These are phyloP conservation scores for Aphidius colemani DNA, from an alignment of 2,888 invertebrate species.

Conservation along the genomic window DNA sequence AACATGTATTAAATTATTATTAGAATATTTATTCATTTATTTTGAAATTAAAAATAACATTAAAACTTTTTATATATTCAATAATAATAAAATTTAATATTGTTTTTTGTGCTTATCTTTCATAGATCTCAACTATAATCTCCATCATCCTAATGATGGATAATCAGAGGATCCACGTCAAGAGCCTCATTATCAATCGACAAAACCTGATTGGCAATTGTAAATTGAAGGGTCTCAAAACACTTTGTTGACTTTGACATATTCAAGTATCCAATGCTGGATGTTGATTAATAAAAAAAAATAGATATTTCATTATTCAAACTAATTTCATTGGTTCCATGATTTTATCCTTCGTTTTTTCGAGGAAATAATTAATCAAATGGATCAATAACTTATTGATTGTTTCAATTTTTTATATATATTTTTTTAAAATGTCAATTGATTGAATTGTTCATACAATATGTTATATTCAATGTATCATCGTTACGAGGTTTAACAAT, in stretches of 20 bases:
- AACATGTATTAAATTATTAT: constrained; percentile 26
- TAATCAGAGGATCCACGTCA: constrained; percentile 52
- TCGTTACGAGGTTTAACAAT: constrained; percentile 43
- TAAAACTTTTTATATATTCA: not conserved
- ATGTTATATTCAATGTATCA: constrained; percentile 23
- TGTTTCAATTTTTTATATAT: not conserved
- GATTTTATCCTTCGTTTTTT: not conserved
- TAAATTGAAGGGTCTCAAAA: constrained; percentile 19
- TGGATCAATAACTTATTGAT: too few species aligned
- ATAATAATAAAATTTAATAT: not conserved
- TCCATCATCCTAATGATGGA: constrained; percentile 51
- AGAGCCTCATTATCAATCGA: constrained; percentile 54
- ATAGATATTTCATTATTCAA: not conserved
- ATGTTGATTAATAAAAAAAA: constrained; percentile 1
- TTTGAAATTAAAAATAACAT: constrained; percentile 4
- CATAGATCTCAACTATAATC: constrained; percentile 34
- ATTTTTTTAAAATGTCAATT: too few species aligned
- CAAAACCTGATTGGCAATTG: constrained; percentile 50
- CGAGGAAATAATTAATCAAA: constrained; percentile 9
- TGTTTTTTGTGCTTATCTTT: not conserved
- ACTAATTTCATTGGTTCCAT: not conserved
- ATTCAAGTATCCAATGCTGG: constrained; percentile 9
- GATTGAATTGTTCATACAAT: not conserved
- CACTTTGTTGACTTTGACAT: constrained; percentile 21
- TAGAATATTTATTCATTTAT: constrained; percentile 6